Conservation (phyloP, 2,888 invertebrate species). For the Heliconius hortense region DNA sequence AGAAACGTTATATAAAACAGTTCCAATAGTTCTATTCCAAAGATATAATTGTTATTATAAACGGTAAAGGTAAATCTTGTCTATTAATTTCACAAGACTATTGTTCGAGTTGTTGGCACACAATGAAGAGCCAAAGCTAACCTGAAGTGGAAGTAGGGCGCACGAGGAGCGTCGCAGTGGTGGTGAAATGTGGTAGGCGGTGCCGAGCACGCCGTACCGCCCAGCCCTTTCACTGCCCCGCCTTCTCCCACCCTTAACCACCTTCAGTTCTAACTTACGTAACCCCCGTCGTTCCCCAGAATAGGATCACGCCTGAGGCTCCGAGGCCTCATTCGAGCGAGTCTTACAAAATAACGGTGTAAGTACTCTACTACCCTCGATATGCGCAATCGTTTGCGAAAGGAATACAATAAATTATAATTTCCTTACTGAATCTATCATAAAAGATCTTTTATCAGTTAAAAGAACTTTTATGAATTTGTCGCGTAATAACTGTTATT, state of each 20-base stretch:
- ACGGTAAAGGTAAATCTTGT: slow-evolving; percentile 62
- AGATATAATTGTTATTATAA: slow-evolving; percentile 43
- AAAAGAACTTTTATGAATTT: slow-evolving; percentile 51
- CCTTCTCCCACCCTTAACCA: slow-evolving; percentile 67
- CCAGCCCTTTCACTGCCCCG: slow-evolving; percentile 80
- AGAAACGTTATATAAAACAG: background rate
- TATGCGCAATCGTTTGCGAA: slow-evolving; percentile 49
- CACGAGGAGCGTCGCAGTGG: slow-evolving; percentile 60
- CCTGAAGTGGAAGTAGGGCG: slow-evolving; percentile 77
- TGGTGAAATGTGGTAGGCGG: slow-evolving; percentile 80
- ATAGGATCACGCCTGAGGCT: slow-evolving; percentile 65
- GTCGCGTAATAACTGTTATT: slow-evolving; percentile 44
- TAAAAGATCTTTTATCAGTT: slow-evolving; percentile 31
- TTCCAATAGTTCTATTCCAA: slow-evolving; percentile 33
- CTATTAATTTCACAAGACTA: slow-evolving; percentile 75
- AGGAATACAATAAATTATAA: slow-evolving; percentile 56
- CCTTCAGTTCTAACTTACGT: slow-evolving; percentile 63
- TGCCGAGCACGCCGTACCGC: slow-evolving; percentile 75
- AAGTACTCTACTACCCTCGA: slow-evolving; percentile 44
- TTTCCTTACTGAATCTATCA: slow-evolving; percentile 52
- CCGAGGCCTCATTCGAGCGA: slow-evolving; percentile 59
- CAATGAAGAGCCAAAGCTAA: slow-evolving; percentile 78
- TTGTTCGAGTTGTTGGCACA: slow-evolving; percentile 69
- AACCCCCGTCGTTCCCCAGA: slow-evolving; percentile 65
- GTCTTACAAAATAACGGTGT: slow-evolving; percentile 36